Percentiles rank a stretch among this genome's conserved stretches.
Conservation (phyloP, 30 jellyfish, hydroid and myxozoan genomes). For the Euphysa ruthae region DNA sequence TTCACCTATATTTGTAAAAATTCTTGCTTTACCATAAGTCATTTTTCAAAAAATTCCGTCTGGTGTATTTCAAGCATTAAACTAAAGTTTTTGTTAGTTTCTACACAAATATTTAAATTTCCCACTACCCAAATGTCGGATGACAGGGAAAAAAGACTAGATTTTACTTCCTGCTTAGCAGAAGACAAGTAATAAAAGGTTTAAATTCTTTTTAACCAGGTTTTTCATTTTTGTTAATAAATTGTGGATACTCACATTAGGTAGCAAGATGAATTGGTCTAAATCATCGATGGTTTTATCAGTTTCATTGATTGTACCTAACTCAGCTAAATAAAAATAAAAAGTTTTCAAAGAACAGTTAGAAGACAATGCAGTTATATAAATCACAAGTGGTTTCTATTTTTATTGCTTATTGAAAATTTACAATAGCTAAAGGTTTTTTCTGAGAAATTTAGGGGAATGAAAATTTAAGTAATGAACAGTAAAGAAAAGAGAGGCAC, state of each 20-base stretch:
- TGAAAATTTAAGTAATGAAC: background rate
- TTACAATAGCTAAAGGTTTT: no score
- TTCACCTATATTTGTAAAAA: no score
- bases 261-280: constrained; percentile 68
- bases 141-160: background rate
- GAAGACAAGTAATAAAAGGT: background rate
- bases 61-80: no score
- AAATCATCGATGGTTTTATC: constrained; percentile 42
- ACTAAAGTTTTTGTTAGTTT: no score
- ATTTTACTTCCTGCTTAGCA: background rate
- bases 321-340: constrained; percentile 56
- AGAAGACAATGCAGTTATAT: background rate
- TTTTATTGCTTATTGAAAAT: no score
- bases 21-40: no score
- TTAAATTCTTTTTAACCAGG: background rate
- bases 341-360: background rate
- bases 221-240: no score
- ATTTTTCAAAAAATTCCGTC: no score
- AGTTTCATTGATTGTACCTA: constrained; percentile 69
- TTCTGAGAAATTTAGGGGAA: no score
- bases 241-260: constrained; percentile 27
- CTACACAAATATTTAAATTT: no score
- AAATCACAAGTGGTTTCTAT: no score
- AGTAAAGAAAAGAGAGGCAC: background rate
- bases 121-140: no score